Conservation (phyloP, 2,888 invertebrate genomes). For the Halictus quadricinctus region DNA sequence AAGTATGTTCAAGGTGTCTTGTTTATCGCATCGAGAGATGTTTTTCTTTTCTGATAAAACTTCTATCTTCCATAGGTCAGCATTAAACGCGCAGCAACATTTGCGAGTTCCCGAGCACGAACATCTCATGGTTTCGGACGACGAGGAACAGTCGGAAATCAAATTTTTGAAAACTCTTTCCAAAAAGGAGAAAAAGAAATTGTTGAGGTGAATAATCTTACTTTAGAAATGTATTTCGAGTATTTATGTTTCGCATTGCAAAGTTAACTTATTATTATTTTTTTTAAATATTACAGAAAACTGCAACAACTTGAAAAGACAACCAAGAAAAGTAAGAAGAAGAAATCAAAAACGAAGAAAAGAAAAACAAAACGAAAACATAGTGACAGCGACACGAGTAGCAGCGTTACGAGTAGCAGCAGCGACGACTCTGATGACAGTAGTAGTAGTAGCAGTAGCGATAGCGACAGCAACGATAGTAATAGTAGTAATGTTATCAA, state of each 20-base stretch:
- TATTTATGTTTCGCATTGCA: not conserved
- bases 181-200: constrained; percentile 94
- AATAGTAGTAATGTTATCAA: constrained; percentile 41
- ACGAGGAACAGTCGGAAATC: constrained; percentile 86
- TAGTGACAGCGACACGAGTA: constrained; percentile 26
- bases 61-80: constrained; percentile 71
- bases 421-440: constrained; percentile 10
- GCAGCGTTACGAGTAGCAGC: constrained; percentile 11
- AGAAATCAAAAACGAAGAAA: constrained; percentile 64
- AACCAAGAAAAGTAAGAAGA: constrained; percentile 78
- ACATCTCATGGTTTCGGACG: constrained; percentile 82
- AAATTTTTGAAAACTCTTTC: constrained; percentile 92
- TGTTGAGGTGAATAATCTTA: constrained; percentile 87
- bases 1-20: constrained; percentile 83
- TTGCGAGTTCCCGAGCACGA: constrained; percentile 85
- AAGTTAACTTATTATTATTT: not conserved
- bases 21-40: not conserved
- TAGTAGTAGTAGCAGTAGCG: not conserved
- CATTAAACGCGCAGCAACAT: constrained; percentile 84
- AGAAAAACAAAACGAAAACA: constrained; percentile 46
- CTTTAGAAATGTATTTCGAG: not conserved
- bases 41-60: not conserved
- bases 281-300: not conserved
- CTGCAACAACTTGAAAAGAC: constrained; percentile 87
- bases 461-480: constrained; percentile 1